A percentile compares a stretch with the other conserved stretches of the same genome.
Conservation (phyloP, 2,888 invertebrate species). For the Candidula unifasciata region DNA sequence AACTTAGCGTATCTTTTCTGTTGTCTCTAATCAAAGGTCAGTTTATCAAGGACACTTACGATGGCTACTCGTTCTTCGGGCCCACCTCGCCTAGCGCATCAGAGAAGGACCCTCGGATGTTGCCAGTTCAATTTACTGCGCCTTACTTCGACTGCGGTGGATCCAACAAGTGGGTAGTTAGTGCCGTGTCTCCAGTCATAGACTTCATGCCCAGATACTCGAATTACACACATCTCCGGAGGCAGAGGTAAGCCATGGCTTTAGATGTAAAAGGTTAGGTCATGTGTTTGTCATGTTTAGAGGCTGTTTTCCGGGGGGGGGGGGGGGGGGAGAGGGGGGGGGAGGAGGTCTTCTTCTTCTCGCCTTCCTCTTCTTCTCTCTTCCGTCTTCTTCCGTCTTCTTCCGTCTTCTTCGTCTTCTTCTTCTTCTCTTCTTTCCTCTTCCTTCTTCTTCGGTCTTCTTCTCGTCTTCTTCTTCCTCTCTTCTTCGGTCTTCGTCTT, state of each 20-base stretch:
- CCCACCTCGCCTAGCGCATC: constrained; percentile 68
- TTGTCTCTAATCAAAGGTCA: constrained; percentile 16
- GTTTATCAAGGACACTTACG: constrained; percentile 64
- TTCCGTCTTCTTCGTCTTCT: no score
- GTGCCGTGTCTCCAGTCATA: constrained; percentile 94
- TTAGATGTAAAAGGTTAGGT: background rate
- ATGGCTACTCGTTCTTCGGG: constrained; percentile 69
- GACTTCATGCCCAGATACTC: constrained; percentile 88
- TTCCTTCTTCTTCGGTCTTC: no score
- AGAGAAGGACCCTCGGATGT: constrained; percentile 74
- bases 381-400: no score
- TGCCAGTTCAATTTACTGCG: constrained; percentile 94
- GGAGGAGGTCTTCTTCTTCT: no score
- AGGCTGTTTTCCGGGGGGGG: no score
- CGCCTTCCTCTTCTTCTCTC: no score
- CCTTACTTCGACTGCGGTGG: constrained; percentile 97
- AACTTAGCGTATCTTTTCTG: background rate
- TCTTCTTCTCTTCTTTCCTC: no score
- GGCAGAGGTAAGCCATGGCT: constrained; percentile 62
- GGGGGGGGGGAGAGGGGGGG: no score
- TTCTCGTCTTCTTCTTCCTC: no score
- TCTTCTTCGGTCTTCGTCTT: no score
- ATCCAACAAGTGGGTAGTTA: constrained; percentile 95
- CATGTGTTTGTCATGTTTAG: background rate
- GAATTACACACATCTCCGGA: constrained; percentile 69